These are phyloP conservation scores for Nephotettix cincticeps DNA, from an alignment of 1,140 invertebrate genomes.

Conservation along the genomic window DNA sequence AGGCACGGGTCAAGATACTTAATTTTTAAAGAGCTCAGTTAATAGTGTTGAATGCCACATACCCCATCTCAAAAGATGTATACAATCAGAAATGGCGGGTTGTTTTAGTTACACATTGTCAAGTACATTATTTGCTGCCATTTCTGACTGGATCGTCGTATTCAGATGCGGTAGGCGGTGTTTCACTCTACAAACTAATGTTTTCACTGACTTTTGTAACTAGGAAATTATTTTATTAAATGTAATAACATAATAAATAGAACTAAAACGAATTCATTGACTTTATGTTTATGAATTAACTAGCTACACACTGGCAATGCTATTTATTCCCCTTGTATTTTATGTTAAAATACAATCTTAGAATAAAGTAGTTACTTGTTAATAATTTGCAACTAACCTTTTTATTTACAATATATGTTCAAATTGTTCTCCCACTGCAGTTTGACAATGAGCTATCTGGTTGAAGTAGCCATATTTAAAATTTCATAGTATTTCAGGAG, in stretches of 20 bases:
- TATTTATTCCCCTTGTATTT: not conserved
- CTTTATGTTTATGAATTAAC: not conserved
- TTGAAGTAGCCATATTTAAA: not conserved
- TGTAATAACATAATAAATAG: not conserved
- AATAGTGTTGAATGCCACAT: too few relatives aligned
- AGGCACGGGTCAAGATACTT: too few relatives aligned
- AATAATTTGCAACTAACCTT: not conserved
- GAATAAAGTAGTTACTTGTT: not conserved
- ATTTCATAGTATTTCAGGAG: constrained; percentile 1
- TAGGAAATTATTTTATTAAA: constrained; percentile 1
- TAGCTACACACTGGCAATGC: not conserved
- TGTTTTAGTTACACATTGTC: too few relatives aligned
- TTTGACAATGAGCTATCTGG: constrained; percentile 6
- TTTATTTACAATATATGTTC: not conserved
- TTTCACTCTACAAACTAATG: not conserved
- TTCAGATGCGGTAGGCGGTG: not conserved
- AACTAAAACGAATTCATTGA: constrained; percentile 3
- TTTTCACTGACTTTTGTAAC: not conserved
- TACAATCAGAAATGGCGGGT: too few relatives aligned
- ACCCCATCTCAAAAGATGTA: too few relatives aligned
- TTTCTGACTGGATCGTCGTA: constrained; percentile 8
- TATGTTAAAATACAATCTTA: not conserved
- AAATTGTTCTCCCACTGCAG: constrained; percentile 10
- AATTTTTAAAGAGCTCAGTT: too few relatives aligned
- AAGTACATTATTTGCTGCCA: not conserved